Percentiles rank a stretch among this genome's conserved stretches.
Evolutionary conservation across 35 echinoderm and acorn worm species (phyloP).

Genomic region (Ophioderma brevispina): DNA sequence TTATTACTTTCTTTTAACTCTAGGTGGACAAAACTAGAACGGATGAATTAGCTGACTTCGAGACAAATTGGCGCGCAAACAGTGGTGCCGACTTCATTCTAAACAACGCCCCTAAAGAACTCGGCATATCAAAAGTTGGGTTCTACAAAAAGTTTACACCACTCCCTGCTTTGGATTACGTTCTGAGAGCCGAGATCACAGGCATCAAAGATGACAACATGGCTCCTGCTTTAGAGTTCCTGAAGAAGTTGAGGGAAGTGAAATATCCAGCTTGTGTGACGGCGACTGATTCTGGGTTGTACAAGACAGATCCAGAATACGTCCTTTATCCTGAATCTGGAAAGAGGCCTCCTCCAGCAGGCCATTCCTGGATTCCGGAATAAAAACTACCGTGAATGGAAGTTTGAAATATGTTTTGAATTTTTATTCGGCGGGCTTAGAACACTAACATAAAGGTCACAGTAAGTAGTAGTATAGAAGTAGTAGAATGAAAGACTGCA

Average conservation of each 20-base stretch:
- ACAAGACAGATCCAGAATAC: conserved; percentile 25
- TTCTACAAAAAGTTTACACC: conserved; percentile 28
- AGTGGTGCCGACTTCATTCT: conserved; percentile 40
- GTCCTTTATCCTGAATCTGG: conserved; percentile 20
- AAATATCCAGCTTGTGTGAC: neutral
- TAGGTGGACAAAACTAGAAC: neutral
- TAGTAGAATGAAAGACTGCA: too few relatives aligned
- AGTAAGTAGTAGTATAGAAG: too few relatives aligned
- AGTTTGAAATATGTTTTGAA: too few relatives aligned
- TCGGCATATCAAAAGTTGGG: conserved; percentile 23
- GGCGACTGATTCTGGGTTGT: neutral
- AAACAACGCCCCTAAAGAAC: conserved; percentile 37
- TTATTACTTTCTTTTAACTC: neutral
- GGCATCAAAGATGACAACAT: neutral
- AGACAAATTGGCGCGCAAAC: conserved; percentile 32
- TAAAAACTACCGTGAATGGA: too few relatives aligned
- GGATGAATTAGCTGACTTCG: neutral
- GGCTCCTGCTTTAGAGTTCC: conserved; percentile 7
- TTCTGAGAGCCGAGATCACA: conserved; percentile 28
- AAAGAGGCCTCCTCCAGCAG: conserved; percentile 20
- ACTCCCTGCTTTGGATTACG: conserved; percentile 2
- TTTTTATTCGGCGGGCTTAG: too few relatives aligned
- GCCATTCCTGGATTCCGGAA: neutral
- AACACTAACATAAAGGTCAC: too few relatives aligned
- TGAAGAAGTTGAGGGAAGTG: conserved; percentile 2